A percentile compares a stretch with the other conserved stretches of the same genome.
Conservation (phyloP, 92 coral and sea anemone species). For the Pocillopora meandrina region DNA sequence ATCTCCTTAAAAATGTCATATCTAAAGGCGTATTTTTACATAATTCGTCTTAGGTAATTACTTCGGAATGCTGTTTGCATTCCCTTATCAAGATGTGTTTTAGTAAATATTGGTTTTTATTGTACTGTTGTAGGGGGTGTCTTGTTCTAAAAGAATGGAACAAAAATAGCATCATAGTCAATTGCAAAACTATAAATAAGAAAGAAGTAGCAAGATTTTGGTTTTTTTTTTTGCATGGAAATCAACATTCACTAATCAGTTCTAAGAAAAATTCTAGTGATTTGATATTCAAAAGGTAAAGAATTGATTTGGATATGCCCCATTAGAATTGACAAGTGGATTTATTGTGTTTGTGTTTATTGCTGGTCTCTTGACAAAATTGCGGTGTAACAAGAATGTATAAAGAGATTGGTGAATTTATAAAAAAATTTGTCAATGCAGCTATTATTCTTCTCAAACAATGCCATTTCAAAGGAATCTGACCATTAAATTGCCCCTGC, state of each 20-base stretch:
- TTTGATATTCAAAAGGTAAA: conserved; percentile 2
- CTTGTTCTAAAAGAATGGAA: background rate
- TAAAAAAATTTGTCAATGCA: background rate
- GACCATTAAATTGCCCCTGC: background rate
- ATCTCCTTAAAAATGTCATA: background rate
- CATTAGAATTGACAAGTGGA: conserved; percentile 7
- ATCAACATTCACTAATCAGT: background rate
- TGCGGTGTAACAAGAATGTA: background rate
- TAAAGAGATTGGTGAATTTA: background rate
- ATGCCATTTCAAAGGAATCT: background rate
- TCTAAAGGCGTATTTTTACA: background rate
- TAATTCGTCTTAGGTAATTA: conserved; percentile 14
- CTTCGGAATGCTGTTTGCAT: conserved; percentile 38
- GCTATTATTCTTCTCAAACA: background rate
- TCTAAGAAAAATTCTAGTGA: background rate
- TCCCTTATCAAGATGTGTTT: conserved; percentile 11
- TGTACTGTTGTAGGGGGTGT: background rate
- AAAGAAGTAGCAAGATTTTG: background rate
- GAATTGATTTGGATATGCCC: conserved; percentile 5
- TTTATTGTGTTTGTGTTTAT: background rate
- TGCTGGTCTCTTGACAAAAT: background rate
- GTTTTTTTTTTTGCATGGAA: background rate
- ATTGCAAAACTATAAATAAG: too few species aligned
- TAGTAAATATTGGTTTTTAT: conserved; percentile 12
- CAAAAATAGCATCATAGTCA: background rate